Evolutionary conservation across 2,888 invertebrate species (phyloP).

Genomic region (Brachyptera risi): DNA sequence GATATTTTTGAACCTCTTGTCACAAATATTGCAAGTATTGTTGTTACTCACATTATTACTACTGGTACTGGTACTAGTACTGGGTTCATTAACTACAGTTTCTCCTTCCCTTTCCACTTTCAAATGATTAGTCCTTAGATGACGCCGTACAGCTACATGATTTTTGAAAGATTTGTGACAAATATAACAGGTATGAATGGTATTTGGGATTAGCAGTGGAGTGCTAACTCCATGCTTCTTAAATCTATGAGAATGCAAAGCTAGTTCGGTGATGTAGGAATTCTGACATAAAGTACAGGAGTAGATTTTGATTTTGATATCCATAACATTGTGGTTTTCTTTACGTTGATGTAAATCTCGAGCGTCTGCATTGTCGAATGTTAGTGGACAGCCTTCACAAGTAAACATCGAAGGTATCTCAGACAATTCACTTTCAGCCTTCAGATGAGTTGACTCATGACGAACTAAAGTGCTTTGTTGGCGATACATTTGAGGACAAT

Average conservation of each 20-base stretch:
- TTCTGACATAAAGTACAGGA: conserved; percentile 56
- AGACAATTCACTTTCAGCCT: not conserved
- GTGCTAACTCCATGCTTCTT: conserved; percentile 16
- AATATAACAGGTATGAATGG: not conserved
- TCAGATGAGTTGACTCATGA: conserved; percentile 5
- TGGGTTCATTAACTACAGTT: too few relatives aligned
- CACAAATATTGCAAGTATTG: conserved; percentile 24
- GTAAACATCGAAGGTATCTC: conserved; percentile 16
- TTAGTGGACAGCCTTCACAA: conserved; percentile 22
- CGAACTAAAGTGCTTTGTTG: conserved; percentile 10
- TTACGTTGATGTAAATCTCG: conserved; percentile 25
- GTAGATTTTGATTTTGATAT: conserved; percentile 59
- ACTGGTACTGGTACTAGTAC: too few relatives aligned
- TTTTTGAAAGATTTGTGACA: too few relatives aligned
- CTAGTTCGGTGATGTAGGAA: conserved; percentile 58
- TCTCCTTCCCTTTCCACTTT: too few relatives aligned
- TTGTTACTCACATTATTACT: too few relatives aligned
- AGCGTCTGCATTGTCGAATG: conserved; percentile 22
- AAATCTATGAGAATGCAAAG: conserved; percentile 42
- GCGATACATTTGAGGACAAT: conserved; percentile 23
- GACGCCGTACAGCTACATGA: too few relatives aligned
- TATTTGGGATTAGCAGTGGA: not conserved
- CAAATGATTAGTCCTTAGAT: too few relatives aligned
- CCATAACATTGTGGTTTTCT: not conserved
- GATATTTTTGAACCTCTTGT: conserved; percentile 17